phyloP scores from a whole-genome alignment of 2,888 invertebrate species.

The Leptodirus hochenwartii region DNA sequence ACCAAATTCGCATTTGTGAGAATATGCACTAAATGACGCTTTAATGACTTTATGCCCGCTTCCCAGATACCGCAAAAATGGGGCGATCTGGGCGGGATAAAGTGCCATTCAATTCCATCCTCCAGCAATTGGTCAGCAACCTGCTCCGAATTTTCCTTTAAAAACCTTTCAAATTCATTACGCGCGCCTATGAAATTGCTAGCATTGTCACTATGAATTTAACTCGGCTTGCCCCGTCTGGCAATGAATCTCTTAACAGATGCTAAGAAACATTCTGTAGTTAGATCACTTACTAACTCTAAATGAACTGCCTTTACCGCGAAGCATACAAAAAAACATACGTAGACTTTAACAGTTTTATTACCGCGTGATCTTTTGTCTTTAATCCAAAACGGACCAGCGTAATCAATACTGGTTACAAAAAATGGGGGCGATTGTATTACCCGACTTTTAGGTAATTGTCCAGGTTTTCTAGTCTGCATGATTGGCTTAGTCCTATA shows the following conservation, averaged over 20 bases:
- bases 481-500: too few relatives aligned
- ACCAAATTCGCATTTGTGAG: slow-evolving; percentile 7
- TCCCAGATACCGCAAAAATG: slow-evolving; percentile 15
- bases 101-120: slow-evolving; percentile 14
- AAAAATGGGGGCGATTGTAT: too few relatives aligned
- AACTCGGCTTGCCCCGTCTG: slow-evolving; percentile 1
- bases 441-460: too few relatives aligned
- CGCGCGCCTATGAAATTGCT: slow-evolving; percentile 5
- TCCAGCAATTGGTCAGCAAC: background rate
- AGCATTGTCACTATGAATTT: slow-evolving; percentile 5
- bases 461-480: too few relatives aligned
- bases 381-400: too few relatives aligned
- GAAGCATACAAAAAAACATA: too few relatives aligned
- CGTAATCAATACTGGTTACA: too few relatives aligned
- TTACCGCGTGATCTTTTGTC: too few relatives aligned
- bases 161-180: slow-evolving; percentile 5
- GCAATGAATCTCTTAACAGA: background rate
- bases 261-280: slow-evolving; percentile 6
- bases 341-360: too few relatives aligned
- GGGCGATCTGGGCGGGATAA: slow-evolving; percentile 13
- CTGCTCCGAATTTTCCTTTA: too few relatives aligned
- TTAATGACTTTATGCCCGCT: slow-evolving; percentile 8
- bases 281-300: slow-evolving; percentile 6
- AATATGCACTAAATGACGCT: slow-evolving; percentile 6
- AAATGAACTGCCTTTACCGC: slow-evolving; percentile 8